These are phyloP conservation scores for Echeneis naucrates DNA, from an alignment of 2,797 vertebrate species.

Conservation along the genomic window DNA sequence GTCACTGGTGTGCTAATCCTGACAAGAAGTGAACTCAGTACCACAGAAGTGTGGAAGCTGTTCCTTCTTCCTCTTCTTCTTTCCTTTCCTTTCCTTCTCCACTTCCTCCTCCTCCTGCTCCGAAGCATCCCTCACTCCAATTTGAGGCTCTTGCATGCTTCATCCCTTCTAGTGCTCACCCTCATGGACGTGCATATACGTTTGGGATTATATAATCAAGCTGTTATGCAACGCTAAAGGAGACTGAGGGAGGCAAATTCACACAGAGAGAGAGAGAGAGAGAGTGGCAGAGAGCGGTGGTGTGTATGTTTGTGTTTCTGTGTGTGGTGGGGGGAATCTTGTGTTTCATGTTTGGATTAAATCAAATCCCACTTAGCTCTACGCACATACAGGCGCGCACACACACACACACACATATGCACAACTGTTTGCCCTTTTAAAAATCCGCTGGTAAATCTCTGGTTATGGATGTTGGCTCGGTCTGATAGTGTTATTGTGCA, in stretches of 20 bases:
- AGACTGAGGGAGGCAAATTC: conserved; percentile 60
- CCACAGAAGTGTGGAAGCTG: background rate
- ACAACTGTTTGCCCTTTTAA: conserved; percentile 64
- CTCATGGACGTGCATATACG: conserved; percentile 80
- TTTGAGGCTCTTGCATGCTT: conserved; percentile 67
- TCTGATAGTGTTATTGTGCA: conserved; percentile 60
- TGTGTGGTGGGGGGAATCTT: conserved; percentile 54
- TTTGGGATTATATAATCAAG: conserved; percentile 84
- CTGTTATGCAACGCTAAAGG: conserved; percentile 77
- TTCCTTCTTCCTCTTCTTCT: conserved; percentile 26
- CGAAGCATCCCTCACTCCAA: conserved; percentile 13
- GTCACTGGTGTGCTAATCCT: conserved; percentile 20
- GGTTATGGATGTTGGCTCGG: conserved; percentile 62
- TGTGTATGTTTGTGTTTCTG: conserved; percentile 32
- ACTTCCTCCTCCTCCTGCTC: conserved; percentile 14
- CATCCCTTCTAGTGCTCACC: conserved; percentile 66
- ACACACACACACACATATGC: conserved; percentile 24
- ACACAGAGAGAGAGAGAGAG: conserved; percentile 42
- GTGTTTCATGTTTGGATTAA: conserved; percentile 83
- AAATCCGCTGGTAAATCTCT: conserved; percentile 73
- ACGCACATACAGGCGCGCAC: conserved; percentile 41
- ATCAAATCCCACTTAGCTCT: conserved; percentile 71
- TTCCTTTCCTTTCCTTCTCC: background rate
- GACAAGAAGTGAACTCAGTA: conserved; percentile 1
- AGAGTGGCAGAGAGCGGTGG: conserved; percentile 25